Conservation (phyloP, 2,797 vertebrate species). For the Labroides dimidiatus region DNA sequence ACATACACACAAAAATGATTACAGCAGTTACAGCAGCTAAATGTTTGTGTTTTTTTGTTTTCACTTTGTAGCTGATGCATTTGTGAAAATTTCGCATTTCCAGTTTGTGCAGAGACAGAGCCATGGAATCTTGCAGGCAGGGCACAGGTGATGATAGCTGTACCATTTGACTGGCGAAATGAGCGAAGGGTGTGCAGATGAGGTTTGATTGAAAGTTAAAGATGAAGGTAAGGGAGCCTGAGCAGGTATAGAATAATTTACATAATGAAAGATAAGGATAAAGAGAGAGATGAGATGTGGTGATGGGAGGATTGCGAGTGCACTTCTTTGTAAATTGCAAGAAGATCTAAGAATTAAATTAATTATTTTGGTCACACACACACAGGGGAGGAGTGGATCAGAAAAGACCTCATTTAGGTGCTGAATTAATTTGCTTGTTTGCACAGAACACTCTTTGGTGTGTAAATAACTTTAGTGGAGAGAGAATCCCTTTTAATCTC, state of each 20-base stretch:
- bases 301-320: slow-evolving; percentile 38
- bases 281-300: slow-evolving; percentile 16
- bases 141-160: slow-evolving; percentile 28
- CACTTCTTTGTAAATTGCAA: slow-evolving; percentile 18
- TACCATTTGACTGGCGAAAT: slow-evolving; percentile 39
- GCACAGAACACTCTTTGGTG: slow-evolving; percentile 46
- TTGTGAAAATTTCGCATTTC: slow-evolving; percentile 7
- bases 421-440: slow-evolving; percentile 46
- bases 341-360: slow-evolving; percentile 53
- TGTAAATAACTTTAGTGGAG: slow-evolving; percentile 49
- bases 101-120: slow-evolving; percentile 6
- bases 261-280: slow-evolving; percentile 49
- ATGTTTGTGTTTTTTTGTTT: slow-evolving; percentile 2
- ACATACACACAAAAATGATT: neutral
- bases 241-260: slow-evolving; percentile 35
- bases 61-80: neutral
- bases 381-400: slow-evolving; percentile 23
- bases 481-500: slow-evolving; percentile 19
- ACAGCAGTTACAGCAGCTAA: slow-evolving; percentile 5
- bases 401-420: slow-evolving; percentile 42
- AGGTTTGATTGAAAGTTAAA: slow-evolving; percentile 43
- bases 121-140: neutral
- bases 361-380: slow-evolving; percentile 63
- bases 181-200: slow-evolving; percentile 22
- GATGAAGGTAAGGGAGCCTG: slow-evolving; percentile 22